A percentile compares a stretch with the other conserved stretches of the same genome.
These are phyloP conservation scores for Eclectus roratus DNA, from an alignment of 2,113 vertebrate species.

Conservation along the genomic window DNA sequence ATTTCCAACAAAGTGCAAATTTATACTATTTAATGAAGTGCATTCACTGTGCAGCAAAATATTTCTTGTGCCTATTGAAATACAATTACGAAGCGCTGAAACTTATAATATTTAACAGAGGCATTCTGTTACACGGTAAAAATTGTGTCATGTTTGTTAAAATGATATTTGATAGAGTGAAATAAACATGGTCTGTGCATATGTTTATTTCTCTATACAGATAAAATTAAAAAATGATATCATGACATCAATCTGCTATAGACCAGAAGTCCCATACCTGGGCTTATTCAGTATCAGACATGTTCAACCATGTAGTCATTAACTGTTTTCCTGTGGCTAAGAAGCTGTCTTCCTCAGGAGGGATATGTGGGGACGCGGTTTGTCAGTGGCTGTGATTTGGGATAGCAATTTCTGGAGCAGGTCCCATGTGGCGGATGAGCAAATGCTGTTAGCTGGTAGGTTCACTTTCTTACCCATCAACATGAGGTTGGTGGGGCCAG, in stretches of 20 bases:
- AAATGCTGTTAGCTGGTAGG: neutral
- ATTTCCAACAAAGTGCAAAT: constrained; percentile 70
- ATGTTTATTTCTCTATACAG: constrained; percentile 16
- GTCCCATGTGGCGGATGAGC: neutral
- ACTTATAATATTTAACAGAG: constrained; percentile 58
- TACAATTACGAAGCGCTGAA: constrained; percentile 59
- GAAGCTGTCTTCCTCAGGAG: neutral
- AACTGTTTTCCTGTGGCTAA: neutral
- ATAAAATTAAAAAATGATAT: neutral
- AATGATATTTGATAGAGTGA: constrained; percentile 42
- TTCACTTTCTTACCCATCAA: neutral
- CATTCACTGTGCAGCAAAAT: constrained; percentile 46
- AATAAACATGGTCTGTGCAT: constrained; percentile 46
- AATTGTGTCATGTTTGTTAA: constrained; percentile 59
- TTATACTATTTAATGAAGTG: constrained; percentile 65
- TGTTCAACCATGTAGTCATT: neutral
- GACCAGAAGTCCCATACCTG: neutral
- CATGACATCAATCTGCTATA: neutral
- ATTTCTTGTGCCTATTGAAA: constrained; percentile 66
- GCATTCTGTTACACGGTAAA: constrained; percentile 29
- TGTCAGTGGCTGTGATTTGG: fast-evolving
- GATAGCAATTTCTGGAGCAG: neutral
- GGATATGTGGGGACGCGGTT: fast-evolving
- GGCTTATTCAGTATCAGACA: neutral
- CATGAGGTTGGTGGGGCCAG: neutral